Percentiles rank a stretch among this genome's conserved stretches.
phyloP scores from a whole-genome alignment of 1,140 invertebrate species.

The Drosophila ananassae region DNA sequence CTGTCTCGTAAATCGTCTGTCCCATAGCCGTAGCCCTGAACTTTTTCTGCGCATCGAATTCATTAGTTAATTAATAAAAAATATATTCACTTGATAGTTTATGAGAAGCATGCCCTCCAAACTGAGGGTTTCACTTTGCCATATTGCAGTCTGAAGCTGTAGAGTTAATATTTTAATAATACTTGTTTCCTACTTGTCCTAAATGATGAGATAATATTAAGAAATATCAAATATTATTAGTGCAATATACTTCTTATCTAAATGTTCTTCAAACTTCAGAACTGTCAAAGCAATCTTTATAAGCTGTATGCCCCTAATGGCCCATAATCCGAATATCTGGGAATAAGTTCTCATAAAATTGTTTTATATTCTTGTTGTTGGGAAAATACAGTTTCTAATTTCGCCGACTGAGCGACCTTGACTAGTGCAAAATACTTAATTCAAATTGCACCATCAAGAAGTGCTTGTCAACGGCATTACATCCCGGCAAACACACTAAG shows the following conservation, averaged over 20 bases:
- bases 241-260: not conserved
- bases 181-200: no score
- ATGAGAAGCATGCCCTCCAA: slow-evolving; percentile 32
- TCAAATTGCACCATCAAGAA: slow-evolving; percentile 50
- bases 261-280: not conserved
- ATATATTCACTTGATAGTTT: slow-evolving; percentile 13
- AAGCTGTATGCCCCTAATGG: not conserved
- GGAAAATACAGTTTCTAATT: slow-evolving; percentile 28
- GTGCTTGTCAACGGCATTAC: slow-evolving; percentile 39
- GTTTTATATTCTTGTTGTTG: not conserved
- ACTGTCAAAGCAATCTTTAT: slow-evolving; percentile 2
- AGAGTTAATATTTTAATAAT: not conserved
- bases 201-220: no score
- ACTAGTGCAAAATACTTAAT: slow-evolving; percentile 31
- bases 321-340: not conserved
- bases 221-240: no score
- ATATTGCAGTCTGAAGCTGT: not conserved
- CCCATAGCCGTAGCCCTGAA: slow-evolving; percentile 26
- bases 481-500: slow-evolving; percentile 35
- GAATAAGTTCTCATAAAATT: not conserved
- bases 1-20: slow-evolving; percentile 34
- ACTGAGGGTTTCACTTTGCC: slow-evolving; percentile 4
- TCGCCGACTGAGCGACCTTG: slow-evolving; percentile 21
- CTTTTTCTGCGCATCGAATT: slow-evolving; percentile 30
- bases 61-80: slow-evolving; percentile 42